Base-by-base conservation (phyloP, 2,888 invertebrate species). In the Erebia aethiops region DNA sequence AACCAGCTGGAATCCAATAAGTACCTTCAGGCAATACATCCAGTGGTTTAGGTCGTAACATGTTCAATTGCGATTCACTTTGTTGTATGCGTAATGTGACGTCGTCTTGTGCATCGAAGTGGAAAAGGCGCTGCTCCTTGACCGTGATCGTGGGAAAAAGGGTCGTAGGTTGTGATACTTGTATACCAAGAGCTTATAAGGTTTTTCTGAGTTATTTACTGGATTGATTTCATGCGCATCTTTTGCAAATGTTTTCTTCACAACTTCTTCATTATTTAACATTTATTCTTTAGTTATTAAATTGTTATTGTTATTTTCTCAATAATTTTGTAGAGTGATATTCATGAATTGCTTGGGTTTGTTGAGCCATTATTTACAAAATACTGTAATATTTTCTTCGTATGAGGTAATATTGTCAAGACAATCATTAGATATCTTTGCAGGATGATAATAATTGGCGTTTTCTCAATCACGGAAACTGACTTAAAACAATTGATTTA, bases 381-480 rank as follows among this genome's bases (percentile, higher is more conserved):
- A 46, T 46, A 46, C 3, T 11, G 11, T 11, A 3, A 46, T 46
- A 13, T 46, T 2, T 46, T 46, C 13, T 46, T 13, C 11, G 46
- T 46, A 11, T 46, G 13, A n/a, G n/a, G n/a, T 5, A 52, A n/a
- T 7, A 1, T 14, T 52, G 0, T 52, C n/a, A 14, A 16, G 8
- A 46, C 46, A 46, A 61, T 11, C 11, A 43, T 43, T 11, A 21
- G 8, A 14, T 49, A 49, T 46, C 13, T 14, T 14, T 52, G 35
- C 21, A 70, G 51, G 51, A 61, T 65, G 41, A 61, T 65, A 43
- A 41, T 65, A 16, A 62, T 67, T 58, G 54, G 35, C 43, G 18
- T 64, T 54, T 84, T 81, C 82, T 79, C 80, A 84, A 87, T 87
- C 81, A 84, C 84, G 90, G 89, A 90, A 90, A 87, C 78, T 76